Evolutionary conservation across 2,888 invertebrate species (phyloP).

Genomic region (Brenthis hecate): DNA sequence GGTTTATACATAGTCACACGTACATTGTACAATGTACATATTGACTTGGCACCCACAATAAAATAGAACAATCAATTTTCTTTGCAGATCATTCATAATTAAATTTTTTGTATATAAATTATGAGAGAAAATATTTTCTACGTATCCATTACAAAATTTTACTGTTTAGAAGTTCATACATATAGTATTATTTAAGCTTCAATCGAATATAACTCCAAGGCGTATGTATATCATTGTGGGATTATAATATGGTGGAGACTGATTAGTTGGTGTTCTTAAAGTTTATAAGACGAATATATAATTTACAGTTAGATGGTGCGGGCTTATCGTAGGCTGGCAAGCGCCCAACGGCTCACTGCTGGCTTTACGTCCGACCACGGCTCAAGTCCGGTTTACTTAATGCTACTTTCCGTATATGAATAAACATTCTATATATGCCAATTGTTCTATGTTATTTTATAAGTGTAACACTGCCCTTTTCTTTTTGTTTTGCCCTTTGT

Average conservation of each 20-base stretch:
- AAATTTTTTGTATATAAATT: no score
- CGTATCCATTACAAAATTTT: no score
- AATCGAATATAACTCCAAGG: no score
- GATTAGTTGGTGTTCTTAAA: conserved; percentile 36
- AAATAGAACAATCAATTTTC: no score
- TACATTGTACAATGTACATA: no score
- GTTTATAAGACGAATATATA: conserved; percentile 54
- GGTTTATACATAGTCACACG: not conserved
- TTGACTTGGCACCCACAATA: no score
- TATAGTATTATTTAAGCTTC: no score
- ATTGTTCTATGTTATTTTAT: not conserved
- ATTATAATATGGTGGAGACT: conserved; percentile 17
- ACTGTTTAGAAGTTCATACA: no score
- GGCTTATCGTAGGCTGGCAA: conserved; percentile 48
- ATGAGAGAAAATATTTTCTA: no score
- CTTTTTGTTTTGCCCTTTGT: no score
- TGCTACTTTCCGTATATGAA: conserved; percentile 46
- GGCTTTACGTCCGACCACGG: conserved; percentile 53
- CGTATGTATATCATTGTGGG: not conserved
- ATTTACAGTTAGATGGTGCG: conserved; percentile 50
- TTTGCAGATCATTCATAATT: no score
- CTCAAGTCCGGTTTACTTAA: conserved; percentile 56
- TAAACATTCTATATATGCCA: conserved; percentile 13
- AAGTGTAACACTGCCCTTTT: no score
- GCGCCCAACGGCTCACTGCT: conserved; percentile 44